Percentiles rank a stretch among this genome's conserved stretches.
phyloP scores from a whole-genome alignment of 2,888 invertebrate genomes.

The Andricus quercusramuli region DNA sequence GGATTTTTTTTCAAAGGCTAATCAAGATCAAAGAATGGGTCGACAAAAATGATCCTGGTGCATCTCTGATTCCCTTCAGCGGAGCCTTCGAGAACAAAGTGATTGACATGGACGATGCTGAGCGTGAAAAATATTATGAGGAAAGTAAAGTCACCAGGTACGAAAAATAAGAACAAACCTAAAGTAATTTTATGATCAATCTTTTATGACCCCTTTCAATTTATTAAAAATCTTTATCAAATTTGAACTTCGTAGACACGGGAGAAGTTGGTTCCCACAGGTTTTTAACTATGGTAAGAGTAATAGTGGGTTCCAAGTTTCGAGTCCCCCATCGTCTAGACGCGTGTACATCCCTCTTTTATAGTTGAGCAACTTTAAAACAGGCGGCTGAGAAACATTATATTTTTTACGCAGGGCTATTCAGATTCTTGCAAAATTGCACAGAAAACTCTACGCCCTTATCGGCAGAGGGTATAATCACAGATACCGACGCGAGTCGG shows the following conservation, averaged over 20 bases:
- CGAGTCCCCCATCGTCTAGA: conserved; percentile 70
- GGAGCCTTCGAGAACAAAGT: conserved; percentile 94
- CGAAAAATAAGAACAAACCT: conserved; percentile 19
- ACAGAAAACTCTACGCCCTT: conserved; percentile 65
- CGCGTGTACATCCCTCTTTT: conserved; percentile 60
- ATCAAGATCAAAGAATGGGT: conserved; percentile 99
- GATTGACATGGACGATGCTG: conserved; percentile 90
- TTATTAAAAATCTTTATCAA: conserved; percentile 6
- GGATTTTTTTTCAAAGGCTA: conserved; percentile 82
- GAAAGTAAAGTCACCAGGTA: conserved; percentile 91
- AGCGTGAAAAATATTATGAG: conserved; percentile 88
- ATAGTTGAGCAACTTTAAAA: conserved; percentile 62
- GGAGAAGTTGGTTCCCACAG: conserved; percentile 61
- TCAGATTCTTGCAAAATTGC: conserved; percentile 78
- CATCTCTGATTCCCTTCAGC: conserved; percentile 96
- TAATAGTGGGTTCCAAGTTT: conserved; percentile 66
- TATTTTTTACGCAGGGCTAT: conserved; percentile 75
- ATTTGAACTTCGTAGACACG: neutral
- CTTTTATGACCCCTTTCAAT: neutral
- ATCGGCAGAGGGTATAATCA: conserved; percentile 59
- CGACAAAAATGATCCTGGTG: conserved; percentile 96
- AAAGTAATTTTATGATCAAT: too few species aligned
- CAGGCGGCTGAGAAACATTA: conserved; percentile 67
- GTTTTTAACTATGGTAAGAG: conserved; percentile 59
- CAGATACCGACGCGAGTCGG: conserved; percentile 63